Evolutionary conservation across 2,888 invertebrate species (phyloP).

Genomic region (Leuctra nigra): DNA sequence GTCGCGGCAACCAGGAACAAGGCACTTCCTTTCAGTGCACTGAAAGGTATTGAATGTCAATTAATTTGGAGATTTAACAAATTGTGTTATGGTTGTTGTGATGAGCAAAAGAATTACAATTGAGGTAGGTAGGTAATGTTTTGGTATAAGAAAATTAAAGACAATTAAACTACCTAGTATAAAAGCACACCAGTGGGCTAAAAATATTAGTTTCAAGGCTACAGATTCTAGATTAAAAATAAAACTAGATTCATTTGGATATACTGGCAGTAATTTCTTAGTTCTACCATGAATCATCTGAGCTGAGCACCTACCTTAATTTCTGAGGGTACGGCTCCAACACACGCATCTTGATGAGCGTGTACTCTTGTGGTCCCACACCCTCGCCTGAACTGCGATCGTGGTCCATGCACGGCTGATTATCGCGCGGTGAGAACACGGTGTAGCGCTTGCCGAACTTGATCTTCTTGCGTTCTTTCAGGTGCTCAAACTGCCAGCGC

Average conservation of each 20-base stretch:
- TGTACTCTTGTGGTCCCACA: constrained; percentile 97
- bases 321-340: constrained; percentile 63
- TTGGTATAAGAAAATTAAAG: too few relatives aligned
- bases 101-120: too few relatives aligned
- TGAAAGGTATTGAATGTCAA: constrained; percentile 38
- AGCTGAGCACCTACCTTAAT: constrained; percentile 50
- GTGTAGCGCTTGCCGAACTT: constrained; percentile 97
- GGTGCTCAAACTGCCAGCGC: constrained; percentile 88
- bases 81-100: too few relatives aligned
- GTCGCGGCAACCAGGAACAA: constrained; percentile 94
- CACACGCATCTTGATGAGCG: constrained; percentile 88
- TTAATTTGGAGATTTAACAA: neutral
- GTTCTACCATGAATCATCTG: too few relatives aligned
- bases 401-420: constrained; percentile 99
- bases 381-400: constrained; percentile 95
- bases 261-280: too few relatives aligned
- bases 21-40: constrained; percentile 46
- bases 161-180: too few relatives aligned
- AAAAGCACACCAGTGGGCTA: too few relatives aligned
- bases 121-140: too few relatives aligned
- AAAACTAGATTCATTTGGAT: too few relatives aligned
- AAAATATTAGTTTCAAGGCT: too few relatives aligned
- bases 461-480: constrained; percentile 82
- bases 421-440: constrained; percentile 92
- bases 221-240: too few relatives aligned